Evolutionary conservation across 2,113 vertebrate species (phyloP).

Genomic region (Chaenogobius annularis): DNA sequence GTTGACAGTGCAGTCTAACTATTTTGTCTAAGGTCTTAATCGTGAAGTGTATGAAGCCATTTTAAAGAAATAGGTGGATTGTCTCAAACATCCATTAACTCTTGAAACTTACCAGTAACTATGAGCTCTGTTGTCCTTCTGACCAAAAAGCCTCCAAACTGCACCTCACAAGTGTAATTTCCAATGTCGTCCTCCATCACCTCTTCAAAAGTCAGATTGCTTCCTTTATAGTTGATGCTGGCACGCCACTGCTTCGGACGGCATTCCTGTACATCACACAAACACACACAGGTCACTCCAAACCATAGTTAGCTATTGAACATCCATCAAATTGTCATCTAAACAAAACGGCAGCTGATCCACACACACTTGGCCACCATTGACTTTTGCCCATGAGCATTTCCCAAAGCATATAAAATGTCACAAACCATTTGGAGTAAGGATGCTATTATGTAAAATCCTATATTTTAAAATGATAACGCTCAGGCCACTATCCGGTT

Average conservation of each 20-base stretch:
- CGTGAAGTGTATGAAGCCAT: no score
- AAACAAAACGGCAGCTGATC: conserved; percentile 15
- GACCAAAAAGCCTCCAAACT: conserved; percentile 89
- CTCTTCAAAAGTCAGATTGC: conserved; percentile 87
- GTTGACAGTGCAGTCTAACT: background rate
- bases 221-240: conserved; percentile 86
- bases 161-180: conserved; percentile 96
- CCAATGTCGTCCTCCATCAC: conserved; percentile 96
- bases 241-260: conserved; percentile 85
- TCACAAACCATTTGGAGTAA: conserved; percentile 20
- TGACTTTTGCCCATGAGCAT: conserved; percentile 5
- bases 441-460: conserved; percentile 39
- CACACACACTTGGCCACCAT: background rate
- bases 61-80: background rate
- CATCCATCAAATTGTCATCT: conserved; percentile 11
- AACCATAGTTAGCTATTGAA: background rate
- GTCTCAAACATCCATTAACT: background rate
- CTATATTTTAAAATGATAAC: conserved; percentile 48
- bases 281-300: conserved; percentile 11
- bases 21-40: no score
- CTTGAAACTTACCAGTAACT: conserved; percentile 85
- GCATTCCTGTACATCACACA: conserved; percentile 67
- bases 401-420: conserved; percentile 17
- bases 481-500: conserved; percentile 43
- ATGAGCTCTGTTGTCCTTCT: conserved; percentile 91